Evolutionary conservation across 2,113 vertebrate genomes (phyloP).

Genomic region (Daboia siamensis): DNA sequence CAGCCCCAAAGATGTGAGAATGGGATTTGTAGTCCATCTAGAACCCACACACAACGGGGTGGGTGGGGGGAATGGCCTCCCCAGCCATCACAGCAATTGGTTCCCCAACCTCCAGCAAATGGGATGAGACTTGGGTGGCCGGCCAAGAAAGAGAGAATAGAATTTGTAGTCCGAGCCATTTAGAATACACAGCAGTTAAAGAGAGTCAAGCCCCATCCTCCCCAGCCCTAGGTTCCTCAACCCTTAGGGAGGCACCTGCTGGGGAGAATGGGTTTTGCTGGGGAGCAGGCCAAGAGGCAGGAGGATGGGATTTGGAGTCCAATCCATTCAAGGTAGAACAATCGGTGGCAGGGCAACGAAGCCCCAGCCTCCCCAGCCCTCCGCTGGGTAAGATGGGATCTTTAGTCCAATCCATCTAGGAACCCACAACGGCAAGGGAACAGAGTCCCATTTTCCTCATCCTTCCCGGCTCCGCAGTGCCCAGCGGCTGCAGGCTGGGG

Average conservation of each 20-base stretch:
- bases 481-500: neutral
- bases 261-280: neutral
- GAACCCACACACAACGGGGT: neutral
- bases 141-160: neutral
- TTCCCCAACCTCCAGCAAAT: neutral
- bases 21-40: neutral
- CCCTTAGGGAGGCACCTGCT: neutral
- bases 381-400: neutral
- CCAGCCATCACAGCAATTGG: neutral
- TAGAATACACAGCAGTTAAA: neutral
- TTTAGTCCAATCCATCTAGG: neutral
- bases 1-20: neutral
- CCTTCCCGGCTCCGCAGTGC: neutral
- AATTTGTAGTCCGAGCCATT: neutral
- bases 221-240: neutral
- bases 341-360: neutral
- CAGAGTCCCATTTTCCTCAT: neutral
- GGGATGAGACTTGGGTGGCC: neutral
- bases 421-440: neutral
- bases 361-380: neutral
- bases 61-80: neutral
- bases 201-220: neutral
- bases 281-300: neutral
- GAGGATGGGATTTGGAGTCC: neutral
- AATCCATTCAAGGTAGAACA: neutral